Percentiles rank a stretch among this genome's conserved stretches.
Evolutionary conservation across 1,140 invertebrate genomes (phyloP).

Genomic region (Drosophila aff.): DNA sequence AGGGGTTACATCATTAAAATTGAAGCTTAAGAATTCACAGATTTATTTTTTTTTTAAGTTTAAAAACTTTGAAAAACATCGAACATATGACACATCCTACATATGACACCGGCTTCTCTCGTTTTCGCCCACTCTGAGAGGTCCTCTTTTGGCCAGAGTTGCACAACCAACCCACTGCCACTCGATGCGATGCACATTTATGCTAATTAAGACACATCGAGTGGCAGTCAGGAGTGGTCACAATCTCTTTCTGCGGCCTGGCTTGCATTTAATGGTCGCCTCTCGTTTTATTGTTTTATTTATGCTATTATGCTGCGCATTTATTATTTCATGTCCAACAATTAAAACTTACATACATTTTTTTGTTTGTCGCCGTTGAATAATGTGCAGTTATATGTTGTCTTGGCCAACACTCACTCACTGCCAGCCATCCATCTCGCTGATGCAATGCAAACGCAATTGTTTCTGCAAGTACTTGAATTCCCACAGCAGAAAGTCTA

Average conservation of each 20-base stretch:
- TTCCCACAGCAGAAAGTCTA: constrained; percentile 49
- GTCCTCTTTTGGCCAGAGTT: constrained; percentile 28
- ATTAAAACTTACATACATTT: constrained; percentile 52
- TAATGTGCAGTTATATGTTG: constrained; percentile 43
- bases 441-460: constrained; percentile 49
- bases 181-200: constrained; percentile 64
- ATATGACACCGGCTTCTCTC: constrained; percentile 12
- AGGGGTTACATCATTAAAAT: too few species aligned
- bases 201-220: constrained; percentile 81
- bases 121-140: constrained; percentile 1
- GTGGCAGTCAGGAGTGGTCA: constrained; percentile 38
- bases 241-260: constrained; percentile 58
- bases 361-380: constrained; percentile 51
- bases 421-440: constrained; percentile 18
- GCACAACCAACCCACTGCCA: constrained; percentile 45
- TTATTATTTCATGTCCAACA: constrained; percentile 69
- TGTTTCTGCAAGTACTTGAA: constrained; percentile 20
- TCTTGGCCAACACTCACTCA: constrained; percentile 37
- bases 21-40: too few species aligned
- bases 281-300: constrained; percentile 70
- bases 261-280: constrained; percentile 74
- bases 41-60: too few species aligned
- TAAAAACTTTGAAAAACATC: neutral
- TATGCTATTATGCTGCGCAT: constrained; percentile 69
- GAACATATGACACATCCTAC: neutral